Evolutionary conservation across 2,113 vertebrate genomes (phyloP).

Genomic region (Patagioenas fasciata): DNA sequence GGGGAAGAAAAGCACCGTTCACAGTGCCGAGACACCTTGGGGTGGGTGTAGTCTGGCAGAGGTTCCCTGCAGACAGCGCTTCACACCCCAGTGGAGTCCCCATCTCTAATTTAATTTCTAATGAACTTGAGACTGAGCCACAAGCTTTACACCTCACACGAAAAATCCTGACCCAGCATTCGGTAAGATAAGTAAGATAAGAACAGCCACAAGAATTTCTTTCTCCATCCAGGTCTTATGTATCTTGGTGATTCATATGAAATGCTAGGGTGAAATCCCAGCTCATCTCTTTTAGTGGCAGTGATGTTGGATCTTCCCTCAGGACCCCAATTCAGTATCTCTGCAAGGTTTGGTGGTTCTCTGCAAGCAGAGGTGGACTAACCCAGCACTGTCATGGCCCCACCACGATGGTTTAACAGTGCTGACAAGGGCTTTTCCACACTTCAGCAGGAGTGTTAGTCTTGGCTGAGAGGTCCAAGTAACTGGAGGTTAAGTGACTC

Average conservation of each 20-base stretch:
- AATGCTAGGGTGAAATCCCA: background rate
- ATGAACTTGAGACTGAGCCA: background rate
- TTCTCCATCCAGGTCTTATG: background rate
- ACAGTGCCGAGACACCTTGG: accelerated
- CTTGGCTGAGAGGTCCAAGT: background rate
- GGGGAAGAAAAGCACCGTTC: background rate
- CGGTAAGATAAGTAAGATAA: background rate
- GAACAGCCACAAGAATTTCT: background rate
- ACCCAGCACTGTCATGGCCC: background rate
- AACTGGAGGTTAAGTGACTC: background rate
- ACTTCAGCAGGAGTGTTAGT: background rate
- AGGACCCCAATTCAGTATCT: accelerated
- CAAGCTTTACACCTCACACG: background rate
- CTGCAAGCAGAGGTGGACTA: background rate
- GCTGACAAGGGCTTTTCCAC: constrained; percentile 43
- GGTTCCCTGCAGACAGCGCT: background rate
- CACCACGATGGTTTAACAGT: background rate
- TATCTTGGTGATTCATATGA: background rate
- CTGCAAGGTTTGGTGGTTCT: background rate
- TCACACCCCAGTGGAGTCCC: background rate
- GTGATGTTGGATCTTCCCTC: background rate
- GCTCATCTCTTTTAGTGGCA: background rate
- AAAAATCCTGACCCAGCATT: background rate
- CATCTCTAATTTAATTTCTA: background rate
- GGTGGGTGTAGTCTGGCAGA: background rate